Evolutionary conservation across 2,113 vertebrate genomes (phyloP), one percentile per base, ranked within the genome.

Genomic region (Mustela nigripes): DNA sequence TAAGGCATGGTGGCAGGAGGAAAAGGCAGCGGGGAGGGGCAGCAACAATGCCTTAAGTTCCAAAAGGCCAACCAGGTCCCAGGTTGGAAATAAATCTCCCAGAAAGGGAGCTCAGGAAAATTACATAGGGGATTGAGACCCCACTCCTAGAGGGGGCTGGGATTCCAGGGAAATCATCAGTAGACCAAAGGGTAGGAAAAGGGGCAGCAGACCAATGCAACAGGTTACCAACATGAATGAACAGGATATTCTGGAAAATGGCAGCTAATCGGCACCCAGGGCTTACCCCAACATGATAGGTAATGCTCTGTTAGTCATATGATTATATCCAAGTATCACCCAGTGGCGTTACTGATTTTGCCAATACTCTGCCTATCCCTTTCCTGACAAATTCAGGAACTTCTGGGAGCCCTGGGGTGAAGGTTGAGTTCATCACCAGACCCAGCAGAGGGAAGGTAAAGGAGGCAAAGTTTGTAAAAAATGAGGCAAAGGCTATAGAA

Each of bases 401-500:
- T 84, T 50, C 79, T 19, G 60, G 48, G 45, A 94, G 56, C 73
- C 74, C 36, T 65, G 31, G 18, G 85, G 50, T 79, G 45, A 42
- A 93, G 50, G 39, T 7, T 50, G 39, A 93, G 58, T 48, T 87
- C 65, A 80, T 65, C 60, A 81, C 86, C 11, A 90, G n/a, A 91
- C 11, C 56, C 36, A 95, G 53, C 9, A 62, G 39, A 83, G 21
- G 21, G 6, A 50, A 83, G 28, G 48, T 56, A 42, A 87, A 89
- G 21, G 84, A 93, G 65, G 62, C 42, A 76, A 88, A 50, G 16
- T 50, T n/a, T 73, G 33, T 79, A 71, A 92, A 92, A 89, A 96
- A 81, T 14, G 31, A 85, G 53, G 63, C 33, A 80, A 14, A 33
- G 26, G 15, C 62, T 26, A 33, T 31, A 74, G 48, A 74, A 24